A percentile compares a stretch with the other conserved stretches of the same genome.
Evolutionary conservation across 2,888 invertebrate genomes (phyloP).

Genomic region (Yponomeuta sedellus): DNA sequence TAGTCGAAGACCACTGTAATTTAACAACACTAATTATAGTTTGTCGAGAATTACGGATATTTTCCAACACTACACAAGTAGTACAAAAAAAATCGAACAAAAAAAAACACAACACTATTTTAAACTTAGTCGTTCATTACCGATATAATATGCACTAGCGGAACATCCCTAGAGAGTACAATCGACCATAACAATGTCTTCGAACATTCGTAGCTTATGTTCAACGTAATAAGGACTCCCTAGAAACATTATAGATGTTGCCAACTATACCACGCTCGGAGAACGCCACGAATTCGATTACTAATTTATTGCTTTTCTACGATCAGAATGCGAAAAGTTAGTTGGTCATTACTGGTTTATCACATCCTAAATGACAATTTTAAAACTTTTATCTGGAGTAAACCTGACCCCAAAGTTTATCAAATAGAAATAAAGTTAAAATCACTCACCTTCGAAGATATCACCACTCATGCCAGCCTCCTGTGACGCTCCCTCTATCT

Average conservation of each 20-base stretch:
- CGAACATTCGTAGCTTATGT: too few species aligned
- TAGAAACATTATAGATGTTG: too few species aligned
- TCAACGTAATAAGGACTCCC: too few species aligned
- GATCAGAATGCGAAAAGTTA: not conserved
- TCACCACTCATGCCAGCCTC: constrained; percentile 56
- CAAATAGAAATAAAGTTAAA: not conserved
- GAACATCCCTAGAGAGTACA: too few species aligned
- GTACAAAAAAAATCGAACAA: not conserved
- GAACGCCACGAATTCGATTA: too few species aligned
- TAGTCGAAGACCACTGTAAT: not conserved
- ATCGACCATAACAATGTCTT: too few species aligned
- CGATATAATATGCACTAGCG: too few species aligned
- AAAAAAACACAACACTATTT: not conserved
- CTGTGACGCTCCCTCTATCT: constrained; percentile 60
- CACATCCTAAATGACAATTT: not conserved
- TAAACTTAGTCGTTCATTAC: too few species aligned
- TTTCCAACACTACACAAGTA: not conserved
- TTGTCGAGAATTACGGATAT: not conserved
- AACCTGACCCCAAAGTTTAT: too few species aligned
- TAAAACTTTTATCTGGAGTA: too few species aligned
- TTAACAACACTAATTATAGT: not conserved
- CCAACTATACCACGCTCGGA: too few species aligned
- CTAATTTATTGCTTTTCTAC: too few species aligned
- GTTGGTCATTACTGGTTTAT: not conserved
- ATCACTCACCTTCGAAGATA: constrained; percentile 5